Evolutionary conservation across 2,797 vertebrate genomes (phyloP).

Genomic region (Hemibagrus guttatus): DNA sequence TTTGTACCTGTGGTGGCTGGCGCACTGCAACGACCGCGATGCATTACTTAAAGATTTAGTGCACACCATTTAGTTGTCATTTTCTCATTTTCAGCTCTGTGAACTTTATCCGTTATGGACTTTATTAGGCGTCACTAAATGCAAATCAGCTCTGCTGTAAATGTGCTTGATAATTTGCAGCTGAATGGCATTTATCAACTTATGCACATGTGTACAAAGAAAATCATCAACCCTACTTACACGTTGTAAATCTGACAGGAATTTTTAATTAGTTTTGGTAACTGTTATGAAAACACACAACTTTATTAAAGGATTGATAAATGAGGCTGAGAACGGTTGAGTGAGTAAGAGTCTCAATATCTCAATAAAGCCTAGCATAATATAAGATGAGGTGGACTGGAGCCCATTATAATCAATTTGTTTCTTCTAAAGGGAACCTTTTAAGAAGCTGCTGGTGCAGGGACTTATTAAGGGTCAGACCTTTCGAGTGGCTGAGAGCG

Average conservation of each 20-base stretch:
- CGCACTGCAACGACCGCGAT: not conserved
- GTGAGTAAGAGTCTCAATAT: not conserved
- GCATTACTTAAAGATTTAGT: not conserved
- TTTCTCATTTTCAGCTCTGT: not conserved
- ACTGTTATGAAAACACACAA: not conserved
- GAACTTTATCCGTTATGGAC: not conserved
- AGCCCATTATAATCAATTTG: not conserved
- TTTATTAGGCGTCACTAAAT: not conserved
- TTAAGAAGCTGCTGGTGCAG: slow-evolving; percentile 92
- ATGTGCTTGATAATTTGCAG: not conserved
- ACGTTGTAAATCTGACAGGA: not conserved
- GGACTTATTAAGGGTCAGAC: slow-evolving; percentile 96
- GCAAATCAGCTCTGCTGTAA: not conserved
- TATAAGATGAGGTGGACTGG: not conserved
- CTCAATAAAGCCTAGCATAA: not conserved
- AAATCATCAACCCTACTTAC: not conserved
- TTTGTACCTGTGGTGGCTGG: not conserved
- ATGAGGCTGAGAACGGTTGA: not conserved
- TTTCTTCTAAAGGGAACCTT: slow-evolving; percentile 84
- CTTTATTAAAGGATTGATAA: not conserved
- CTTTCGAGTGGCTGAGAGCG: slow-evolving; percentile 79
- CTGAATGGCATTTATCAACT: slow-evolving; percentile 7
- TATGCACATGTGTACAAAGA: not conserved
- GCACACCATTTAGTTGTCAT: not conserved
- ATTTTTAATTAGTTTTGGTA: not conserved